Base-by-base conservation (phyloP, 2,113 vertebrate genomes). In the Manacus vitellinus region DNA sequence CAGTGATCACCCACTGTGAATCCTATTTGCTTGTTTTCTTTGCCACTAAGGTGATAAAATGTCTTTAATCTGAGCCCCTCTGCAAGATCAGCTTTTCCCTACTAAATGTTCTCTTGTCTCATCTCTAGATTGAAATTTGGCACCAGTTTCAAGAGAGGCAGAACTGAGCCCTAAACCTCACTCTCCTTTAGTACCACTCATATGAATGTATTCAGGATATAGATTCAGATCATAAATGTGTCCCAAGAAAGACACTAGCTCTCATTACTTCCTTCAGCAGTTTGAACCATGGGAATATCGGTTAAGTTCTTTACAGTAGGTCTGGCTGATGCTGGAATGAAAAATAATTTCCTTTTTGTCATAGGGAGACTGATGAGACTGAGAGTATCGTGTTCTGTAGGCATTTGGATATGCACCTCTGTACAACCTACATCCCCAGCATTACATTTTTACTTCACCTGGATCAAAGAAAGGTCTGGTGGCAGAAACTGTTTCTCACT, bases 21-120 rank as follows among this genome's bases (percentile, higher is more conserved):
- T 75, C 65, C 47, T 92, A 67, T 80, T 94, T 92, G 24, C 59
- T 90, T 86, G 76, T 65, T 92, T 86, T 59, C 46, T 86, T 93
- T 77, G 35, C 44, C 52, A 65, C 47, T 24, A 84, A 91, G 41
- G 56, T 4, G 3, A 51, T 80, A 86, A 91, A 94, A 75, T 10
- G 3, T n/a, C 74, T 80, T 80, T 72, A 89, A 92, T 35, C 44
- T 59, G 52, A 93, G 61, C 7, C 16, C 17, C 13, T 67, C 33
- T 71, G 27, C 13, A 92, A 77, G 63, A 88, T 73, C 59, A 88
- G 33, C 22, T 86, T 77, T 85, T 63, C 55, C 66, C 59, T 70
- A 43, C 51, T 80, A 71, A 81, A 87, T 23, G 47, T 84, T 77
- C 51, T 63, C 62, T 84, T 35, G 4, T 44, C 15, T 76, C 55